A percentile compares a stretch with the other conserved stretches of the same genome.
Conservation (phyloP, 2,113 vertebrate species). For the Brachyistius frenatus region DNA sequence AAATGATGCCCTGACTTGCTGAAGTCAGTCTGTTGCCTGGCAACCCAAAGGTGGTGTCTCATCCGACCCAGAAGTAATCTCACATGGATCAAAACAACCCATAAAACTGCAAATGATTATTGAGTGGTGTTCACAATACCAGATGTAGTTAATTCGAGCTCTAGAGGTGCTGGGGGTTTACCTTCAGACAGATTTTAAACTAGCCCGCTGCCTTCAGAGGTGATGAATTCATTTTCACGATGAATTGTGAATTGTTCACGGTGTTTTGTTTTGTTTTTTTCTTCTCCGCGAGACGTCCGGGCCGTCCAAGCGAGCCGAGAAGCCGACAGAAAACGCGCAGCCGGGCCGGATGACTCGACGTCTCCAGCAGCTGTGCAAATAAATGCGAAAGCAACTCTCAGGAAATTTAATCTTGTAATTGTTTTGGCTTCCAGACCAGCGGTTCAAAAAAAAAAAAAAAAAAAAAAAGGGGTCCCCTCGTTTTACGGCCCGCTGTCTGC, state of each 20-base stretch:
- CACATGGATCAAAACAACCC: no score
- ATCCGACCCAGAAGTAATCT: background rate
- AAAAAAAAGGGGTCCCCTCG: background rate
- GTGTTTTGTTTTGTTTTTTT: background rate
- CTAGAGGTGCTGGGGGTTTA: background rate
- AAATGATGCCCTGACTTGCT: no score
- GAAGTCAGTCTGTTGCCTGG: background rate
- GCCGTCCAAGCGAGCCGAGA: slow-evolving; percentile 37
- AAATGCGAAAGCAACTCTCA: slow-evolving; percentile 54
- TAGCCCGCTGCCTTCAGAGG: background rate
- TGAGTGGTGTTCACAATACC: no score
- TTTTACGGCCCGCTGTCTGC: slow-evolving; percentile 25
- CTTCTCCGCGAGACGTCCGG: slow-evolving; percentile 48
- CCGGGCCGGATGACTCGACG: slow-evolving; percentile 25
- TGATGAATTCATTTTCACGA: no score
- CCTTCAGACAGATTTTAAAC: background rate
- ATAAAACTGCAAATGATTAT: no score
- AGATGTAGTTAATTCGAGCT: no score
- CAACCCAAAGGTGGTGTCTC: background rate
- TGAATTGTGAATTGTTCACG: no score
- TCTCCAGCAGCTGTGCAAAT: slow-evolving; percentile 74
- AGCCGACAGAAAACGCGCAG: slow-evolving; percentile 48
- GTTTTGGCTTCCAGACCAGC: slow-evolving; percentile 63
- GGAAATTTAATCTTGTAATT: slow-evolving; percentile 75
- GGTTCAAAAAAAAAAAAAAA: slow-evolving; percentile 1